Evolutionary conservation across 2,888 invertebrate species (phyloP).

Genomic region (Chrysolina americana): DNA sequence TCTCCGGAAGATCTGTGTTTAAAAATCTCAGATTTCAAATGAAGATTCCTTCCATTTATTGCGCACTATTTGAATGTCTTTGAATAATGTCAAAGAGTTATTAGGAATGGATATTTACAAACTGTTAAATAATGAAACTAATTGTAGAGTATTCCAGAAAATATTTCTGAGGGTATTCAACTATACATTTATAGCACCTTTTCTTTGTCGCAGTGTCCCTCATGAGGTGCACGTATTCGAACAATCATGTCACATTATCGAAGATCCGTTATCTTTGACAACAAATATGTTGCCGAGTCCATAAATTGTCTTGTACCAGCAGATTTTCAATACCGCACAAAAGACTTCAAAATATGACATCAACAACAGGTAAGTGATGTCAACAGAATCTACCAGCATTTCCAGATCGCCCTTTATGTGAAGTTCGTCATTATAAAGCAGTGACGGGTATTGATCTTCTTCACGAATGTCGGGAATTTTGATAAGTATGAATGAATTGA

Average conservation of each 20-base stretch:
- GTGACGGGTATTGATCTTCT: background rate
- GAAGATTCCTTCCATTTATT: too few species aligned
- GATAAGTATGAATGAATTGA: too few species aligned
- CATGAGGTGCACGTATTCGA: background rate
- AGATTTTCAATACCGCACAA: conserved; percentile 15
- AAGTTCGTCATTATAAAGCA: conserved; percentile 16
- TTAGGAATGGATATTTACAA: too few species aligned
- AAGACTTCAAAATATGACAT: conserved; percentile 38
- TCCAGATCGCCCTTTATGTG: conserved; percentile 8
- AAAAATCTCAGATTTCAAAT: too few species aligned
- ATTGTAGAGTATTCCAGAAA: too few species aligned
- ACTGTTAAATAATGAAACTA: too few species aligned
- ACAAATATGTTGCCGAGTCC: conserved; percentile 13
- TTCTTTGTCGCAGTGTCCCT: background rate
- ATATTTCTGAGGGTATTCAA: too few species aligned
- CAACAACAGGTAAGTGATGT: conserved; percentile 50
- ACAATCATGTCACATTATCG: conserved; percentile 1
- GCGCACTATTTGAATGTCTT: too few species aligned
- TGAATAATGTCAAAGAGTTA: too few species aligned
- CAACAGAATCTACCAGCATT: conserved; percentile 57
- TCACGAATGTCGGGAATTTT: too few species aligned
- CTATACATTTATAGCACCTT: too few species aligned
- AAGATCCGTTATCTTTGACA: conserved; percentile 1
- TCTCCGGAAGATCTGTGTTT: too few species aligned
- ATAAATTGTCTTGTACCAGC: conserved; percentile 11